Conservation (phyloP, 2,888 invertebrate species). For the Plusia festucae region DNA sequence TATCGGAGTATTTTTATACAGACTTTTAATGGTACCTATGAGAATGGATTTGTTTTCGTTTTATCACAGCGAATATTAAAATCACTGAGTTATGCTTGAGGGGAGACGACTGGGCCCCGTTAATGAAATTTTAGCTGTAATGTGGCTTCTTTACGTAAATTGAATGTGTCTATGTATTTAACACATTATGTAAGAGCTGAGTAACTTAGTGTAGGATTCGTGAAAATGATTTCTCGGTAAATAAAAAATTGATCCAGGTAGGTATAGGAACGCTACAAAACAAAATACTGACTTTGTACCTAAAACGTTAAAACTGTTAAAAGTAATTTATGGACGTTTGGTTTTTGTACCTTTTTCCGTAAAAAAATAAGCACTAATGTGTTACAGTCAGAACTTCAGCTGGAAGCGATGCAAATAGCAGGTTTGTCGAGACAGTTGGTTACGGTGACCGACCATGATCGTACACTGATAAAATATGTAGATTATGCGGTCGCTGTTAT, state of each 20-base stretch:
- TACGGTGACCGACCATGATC: conserved; percentile 43
- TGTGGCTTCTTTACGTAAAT: conserved; percentile 2
- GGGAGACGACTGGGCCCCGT: not conserved
- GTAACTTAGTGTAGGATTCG: not conserved
- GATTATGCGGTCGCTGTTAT: conserved; percentile 11
- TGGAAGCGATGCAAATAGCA: conserved; percentile 19
- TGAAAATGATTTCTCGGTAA: not conserved
- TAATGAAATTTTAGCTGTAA: not conserved
- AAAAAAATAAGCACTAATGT: conserved; percentile 6
- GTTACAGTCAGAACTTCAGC: conserved; percentile 14
- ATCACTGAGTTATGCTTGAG: not conserved
- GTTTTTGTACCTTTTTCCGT: not conserved
- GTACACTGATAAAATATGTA: conserved; percentile 27
- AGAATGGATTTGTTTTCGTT: not conserved
- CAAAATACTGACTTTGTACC: too few relatives aligned
- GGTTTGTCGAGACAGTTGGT: conserved; percentile 35
- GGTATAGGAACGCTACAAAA: too few relatives aligned
- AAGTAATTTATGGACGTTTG: too few relatives aligned
- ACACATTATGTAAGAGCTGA: not conserved
- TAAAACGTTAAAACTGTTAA: too few relatives aligned
- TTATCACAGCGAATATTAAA: not conserved
- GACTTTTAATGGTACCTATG: too few relatives aligned
- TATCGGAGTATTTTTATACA: too few relatives aligned
- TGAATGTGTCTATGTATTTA: not conserved
- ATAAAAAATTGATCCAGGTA: not conserved